Conservation (phyloP, 2,888 invertebrate genomes). For the Brassicogethes aeneus region DNA sequence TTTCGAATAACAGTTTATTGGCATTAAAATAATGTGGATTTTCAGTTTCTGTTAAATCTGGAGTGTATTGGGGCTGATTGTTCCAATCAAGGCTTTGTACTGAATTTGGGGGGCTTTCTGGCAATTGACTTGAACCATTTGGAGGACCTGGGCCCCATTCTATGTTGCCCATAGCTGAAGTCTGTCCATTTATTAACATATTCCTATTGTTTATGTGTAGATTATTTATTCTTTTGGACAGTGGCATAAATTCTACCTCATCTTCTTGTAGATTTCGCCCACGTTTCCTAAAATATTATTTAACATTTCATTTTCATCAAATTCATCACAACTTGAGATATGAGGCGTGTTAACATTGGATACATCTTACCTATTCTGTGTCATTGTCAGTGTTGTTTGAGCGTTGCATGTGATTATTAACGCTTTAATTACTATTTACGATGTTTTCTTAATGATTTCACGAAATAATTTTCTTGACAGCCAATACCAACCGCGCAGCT, state of each 20-base stretch:
- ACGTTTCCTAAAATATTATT: too few relatives aligned
- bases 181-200: slow-evolving; percentile 33
- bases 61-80: slow-evolving; percentile 55
- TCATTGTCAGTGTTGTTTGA: too few relatives aligned
- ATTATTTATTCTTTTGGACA: slow-evolving; percentile 86
- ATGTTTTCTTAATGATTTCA: too few relatives aligned
- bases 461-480: too few relatives aligned
- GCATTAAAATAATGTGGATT: slow-evolving; percentile 81
- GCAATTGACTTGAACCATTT: slow-evolving; percentile 19
- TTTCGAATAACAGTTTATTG: slow-evolving; percentile 78
- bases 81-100: slow-evolving; percentile 33
- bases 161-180: slow-evolving; percentile 12
- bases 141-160: slow-evolving; percentile 36
- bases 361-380: too few relatives aligned
- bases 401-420: too few relatives aligned
- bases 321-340: too few relatives aligned
- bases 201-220: slow-evolving; percentile 62
- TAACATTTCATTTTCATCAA: too few relatives aligned
- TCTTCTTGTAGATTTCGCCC: slow-evolving; percentile 61
- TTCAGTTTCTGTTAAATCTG: slow-evolving; percentile 64
- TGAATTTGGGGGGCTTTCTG: slow-evolving; percentile 34
- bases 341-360: too few relatives aligned
- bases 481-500: too few relatives aligned
- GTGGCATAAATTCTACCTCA: slow-evolving; percentile 71
- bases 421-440: too few relatives aligned